Conservation (phyloP, 2,888 invertebrate species). For the Iselma pallidipennis region DNA sequence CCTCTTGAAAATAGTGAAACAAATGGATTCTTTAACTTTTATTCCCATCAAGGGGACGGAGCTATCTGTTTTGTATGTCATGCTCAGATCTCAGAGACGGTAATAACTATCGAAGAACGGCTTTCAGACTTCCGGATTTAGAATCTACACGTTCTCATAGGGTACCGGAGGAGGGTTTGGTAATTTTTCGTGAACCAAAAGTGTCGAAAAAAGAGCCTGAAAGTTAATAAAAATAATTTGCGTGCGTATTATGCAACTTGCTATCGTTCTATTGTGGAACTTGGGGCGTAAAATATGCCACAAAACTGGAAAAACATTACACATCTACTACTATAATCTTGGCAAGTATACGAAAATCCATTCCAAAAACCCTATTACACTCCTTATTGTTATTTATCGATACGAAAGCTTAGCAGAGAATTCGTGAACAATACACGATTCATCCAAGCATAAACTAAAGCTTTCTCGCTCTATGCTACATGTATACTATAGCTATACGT, state of each 20-base stretch:
- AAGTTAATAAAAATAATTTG: neutral
- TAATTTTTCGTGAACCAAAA: conserved; percentile 5
- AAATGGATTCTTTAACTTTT: too few relatives aligned
- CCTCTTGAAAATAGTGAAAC: too few relatives aligned
- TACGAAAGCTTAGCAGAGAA: neutral
- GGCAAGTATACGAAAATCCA: neutral
- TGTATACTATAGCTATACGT: too few relatives aligned
- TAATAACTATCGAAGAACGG: too few relatives aligned
- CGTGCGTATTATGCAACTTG: neutral
- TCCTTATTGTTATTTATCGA: conserved; percentile 1
- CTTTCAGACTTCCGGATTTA: too few relatives aligned
- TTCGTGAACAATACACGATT: neutral
- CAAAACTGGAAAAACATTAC: neutral
- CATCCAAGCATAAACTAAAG: neutral
- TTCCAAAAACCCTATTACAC: neutral
- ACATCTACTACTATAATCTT: neutral
- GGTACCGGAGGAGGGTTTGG: too few relatives aligned
- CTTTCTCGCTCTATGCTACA: neutral
- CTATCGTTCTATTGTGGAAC: neutral
- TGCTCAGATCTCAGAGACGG: too few relatives aligned
- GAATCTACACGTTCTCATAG: too few relatives aligned
- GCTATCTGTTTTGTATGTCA: too few relatives aligned
- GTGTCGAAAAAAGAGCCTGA: conserved; percentile 2
- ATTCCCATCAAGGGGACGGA: too few relatives aligned
- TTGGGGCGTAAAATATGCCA: neutral